Evolutionary conservation across 1,140 invertebrate genomes (phyloP).

Genomic region (Cotesia typhae): DNA sequence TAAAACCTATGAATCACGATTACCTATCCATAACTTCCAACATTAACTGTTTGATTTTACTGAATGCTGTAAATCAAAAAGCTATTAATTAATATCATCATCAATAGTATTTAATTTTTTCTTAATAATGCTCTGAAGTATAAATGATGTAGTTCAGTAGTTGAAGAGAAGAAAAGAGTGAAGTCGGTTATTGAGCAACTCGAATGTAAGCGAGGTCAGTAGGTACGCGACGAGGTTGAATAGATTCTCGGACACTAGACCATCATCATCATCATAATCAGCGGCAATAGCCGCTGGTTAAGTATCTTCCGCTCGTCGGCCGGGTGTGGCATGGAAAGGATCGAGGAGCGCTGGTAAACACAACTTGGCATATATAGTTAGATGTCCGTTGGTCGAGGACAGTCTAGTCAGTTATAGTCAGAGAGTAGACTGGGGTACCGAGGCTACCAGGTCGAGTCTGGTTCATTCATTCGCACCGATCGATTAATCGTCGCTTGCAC

Average conservation of each 20-base stretch:
- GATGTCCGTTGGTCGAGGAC: constrained; percentile 8
- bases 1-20: too few species aligned
- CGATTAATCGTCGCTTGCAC: constrained; percentile 22
- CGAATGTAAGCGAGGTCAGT: constrained; percentile 17
- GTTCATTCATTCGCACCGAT: constrained; percentile 33
- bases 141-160: background rate
- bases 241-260: constrained; percentile 21
- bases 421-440: constrained; percentile 11
- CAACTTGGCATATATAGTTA: constrained; percentile 12
- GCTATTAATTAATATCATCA: background rate
- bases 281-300: background rate
- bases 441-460: constrained; percentile 34
- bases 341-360: constrained; percentile 11
- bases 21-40: too few species aligned
- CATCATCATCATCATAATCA: constrained; percentile 9
- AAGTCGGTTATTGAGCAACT: background rate
- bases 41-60: too few species aligned
- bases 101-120: background rate
- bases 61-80: background rate
- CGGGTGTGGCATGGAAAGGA: constrained; percentile 13
- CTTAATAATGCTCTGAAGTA: background rate
- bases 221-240: constrained; percentile 13
- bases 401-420: constrained; percentile 14
- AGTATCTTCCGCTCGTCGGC: background rate
- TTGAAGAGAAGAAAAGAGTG: background rate